A percentile compares a stretch with the other conserved stretches of the same genome.
Conservation (phyloP, 1,140 invertebrate species). For the Tribolium castaneum region DNA sequence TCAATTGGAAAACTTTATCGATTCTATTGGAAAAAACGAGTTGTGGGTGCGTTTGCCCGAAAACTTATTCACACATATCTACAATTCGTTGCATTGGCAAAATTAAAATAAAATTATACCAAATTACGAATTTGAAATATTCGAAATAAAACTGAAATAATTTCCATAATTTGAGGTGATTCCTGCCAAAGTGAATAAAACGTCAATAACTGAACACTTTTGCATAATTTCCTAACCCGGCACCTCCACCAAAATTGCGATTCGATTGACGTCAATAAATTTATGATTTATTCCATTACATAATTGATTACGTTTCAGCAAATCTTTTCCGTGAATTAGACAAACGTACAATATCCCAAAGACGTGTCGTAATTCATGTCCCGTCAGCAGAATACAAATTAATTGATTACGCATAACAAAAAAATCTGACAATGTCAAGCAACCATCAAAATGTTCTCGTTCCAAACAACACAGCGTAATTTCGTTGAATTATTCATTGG, state of each 20-base stretch:
- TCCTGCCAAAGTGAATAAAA: neutral
- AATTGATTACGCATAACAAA: constrained; percentile 6
- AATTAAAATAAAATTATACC: too few relatives aligned
- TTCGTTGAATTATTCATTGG: constrained; percentile 12
- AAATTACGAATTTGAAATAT: too few relatives aligned
- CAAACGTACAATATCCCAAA: neutral
- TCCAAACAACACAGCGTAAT: constrained; percentile 14
- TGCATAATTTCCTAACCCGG: neutral
- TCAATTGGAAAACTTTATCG: too few relatives aligned
- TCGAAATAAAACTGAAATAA: too few relatives aligned
- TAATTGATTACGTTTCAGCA: neutral
- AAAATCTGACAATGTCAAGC: constrained; percentile 1
- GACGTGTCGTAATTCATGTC: constrained; percentile 18
- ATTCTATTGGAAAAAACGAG: too few relatives aligned
- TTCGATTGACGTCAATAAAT: too few relatives aligned
- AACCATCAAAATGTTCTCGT: neutral
- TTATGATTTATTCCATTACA: too few relatives aligned
- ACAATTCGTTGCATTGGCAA: too few relatives aligned
- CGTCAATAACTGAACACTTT: neutral
- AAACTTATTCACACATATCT: too few relatives aligned
- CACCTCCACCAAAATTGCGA: constrained; percentile 7
- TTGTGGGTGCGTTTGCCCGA: too few relatives aligned
- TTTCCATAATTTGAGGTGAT: too few relatives aligned
- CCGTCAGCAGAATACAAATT: neutral
- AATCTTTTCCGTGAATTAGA: neutral